Conservation (phyloP, 2,113 vertebrate genomes). For the Colaptes auratus region DNA sequence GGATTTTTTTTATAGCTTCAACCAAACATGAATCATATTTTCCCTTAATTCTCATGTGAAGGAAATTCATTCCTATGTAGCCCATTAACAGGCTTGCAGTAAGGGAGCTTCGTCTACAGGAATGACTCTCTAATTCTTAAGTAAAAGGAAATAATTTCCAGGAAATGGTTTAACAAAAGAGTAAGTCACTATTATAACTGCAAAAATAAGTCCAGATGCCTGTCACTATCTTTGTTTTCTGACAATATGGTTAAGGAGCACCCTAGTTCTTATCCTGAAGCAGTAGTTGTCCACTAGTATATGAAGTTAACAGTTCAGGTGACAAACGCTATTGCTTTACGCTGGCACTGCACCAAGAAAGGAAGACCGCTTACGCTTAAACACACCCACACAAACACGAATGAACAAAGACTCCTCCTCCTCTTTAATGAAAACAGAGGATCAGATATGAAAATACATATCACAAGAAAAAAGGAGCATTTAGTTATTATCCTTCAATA, state of each 20-base stretch:
- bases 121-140: neutral
- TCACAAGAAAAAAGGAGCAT: neutral
- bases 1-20: neutral
- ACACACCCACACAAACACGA: neutral
- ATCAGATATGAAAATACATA: neutral
- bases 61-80: neutral
- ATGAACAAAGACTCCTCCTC: neutral
- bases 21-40: neutral
- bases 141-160: neutral
- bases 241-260: neutral
- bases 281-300: neutral
- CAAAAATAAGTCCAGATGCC: neutral
- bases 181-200: neutral
- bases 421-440: neutral
- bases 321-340: neutral
- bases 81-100: neutral
- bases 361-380: neutral
- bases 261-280: neutral
- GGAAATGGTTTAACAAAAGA: neutral
- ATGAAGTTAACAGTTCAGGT: neutral
- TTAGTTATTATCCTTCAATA: neutral
- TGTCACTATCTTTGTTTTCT: neutral
- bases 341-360: neutral
- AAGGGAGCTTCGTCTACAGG: neutral
- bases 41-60: neutral